Conservation (phyloP, 2,888 invertebrate species). For the Acleris cristana region DNA sequence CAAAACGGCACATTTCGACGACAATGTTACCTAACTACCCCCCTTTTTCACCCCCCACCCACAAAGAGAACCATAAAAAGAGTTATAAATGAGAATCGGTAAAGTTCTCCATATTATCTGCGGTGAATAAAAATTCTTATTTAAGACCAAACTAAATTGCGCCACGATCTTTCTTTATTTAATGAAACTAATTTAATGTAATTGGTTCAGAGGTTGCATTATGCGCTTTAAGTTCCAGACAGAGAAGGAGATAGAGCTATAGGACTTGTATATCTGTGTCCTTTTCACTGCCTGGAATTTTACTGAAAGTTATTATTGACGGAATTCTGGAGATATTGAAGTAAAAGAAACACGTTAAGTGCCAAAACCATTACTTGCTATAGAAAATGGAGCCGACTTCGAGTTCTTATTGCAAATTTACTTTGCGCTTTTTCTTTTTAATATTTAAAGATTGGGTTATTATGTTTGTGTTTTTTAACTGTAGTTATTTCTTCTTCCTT, state of each 20-base stretch:
- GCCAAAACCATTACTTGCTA: too few species aligned
- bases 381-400: too few species aligned
- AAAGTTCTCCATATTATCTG: constrained; percentile 41
- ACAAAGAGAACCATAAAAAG: constrained; percentile 48
- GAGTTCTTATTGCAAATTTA: too few species aligned
- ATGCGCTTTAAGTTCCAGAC: too few species aligned
- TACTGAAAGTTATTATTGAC: constrained; percentile 44
- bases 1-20: constrained; percentile 12
- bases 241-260: too few species aligned
- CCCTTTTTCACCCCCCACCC: constrained; percentile 15
- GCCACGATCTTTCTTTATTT: constrained; percentile 44
- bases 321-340: background rate
- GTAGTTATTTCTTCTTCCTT: too few species aligned
- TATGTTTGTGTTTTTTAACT: too few species aligned
- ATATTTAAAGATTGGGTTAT: too few species aligned
- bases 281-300: too few species aligned
- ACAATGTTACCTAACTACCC: constrained; percentile 33
- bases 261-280: too few species aligned
- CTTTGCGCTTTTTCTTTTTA: too few species aligned
- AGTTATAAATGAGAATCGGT: constrained; percentile 52
- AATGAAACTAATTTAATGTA: constrained; percentile 66
- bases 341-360: constrained; percentile 2
- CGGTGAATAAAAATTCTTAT: constrained; percentile 38
- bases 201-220: constrained; percentile 44
- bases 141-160: constrained; percentile 37